Evolutionary conservation across 2,888 invertebrate genomes (phyloP), one percentile per base, ranked within the genome.

Genomic region (Leptopilina drosophilae): DNA sequence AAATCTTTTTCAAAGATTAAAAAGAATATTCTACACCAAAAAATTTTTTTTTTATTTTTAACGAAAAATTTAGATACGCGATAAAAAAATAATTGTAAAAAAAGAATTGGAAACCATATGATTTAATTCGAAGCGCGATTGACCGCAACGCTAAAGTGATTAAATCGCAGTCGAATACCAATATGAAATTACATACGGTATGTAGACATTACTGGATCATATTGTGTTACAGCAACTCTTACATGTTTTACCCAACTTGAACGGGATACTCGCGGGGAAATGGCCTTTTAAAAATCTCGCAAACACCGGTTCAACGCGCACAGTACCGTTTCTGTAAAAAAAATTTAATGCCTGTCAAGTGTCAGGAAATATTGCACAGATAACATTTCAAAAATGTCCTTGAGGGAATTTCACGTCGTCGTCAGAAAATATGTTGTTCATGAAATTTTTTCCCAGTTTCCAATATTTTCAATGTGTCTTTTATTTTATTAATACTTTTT

Each of bases 101-200:
- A 20, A 3, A 20, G n/a, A 53, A 49, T 12, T 65, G 33, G 20
- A 40, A 77, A 64, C 33, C 46, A 11, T 42, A 42, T 40, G 78
- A 33, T 8, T 26, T 40, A 73, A 73, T 15, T 56, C 14, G 8
- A 77, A 73, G 64, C 73, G 59, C 77, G 67, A 76, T 79, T 73
- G 73, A 77, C 81, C 73, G 80, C 82, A 46, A 84, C 82, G 85
- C 82, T 86, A 85, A 84, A 83, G 84, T 86, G 87, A 90, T 90
- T 89, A 89, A 89, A 90, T 88, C 88, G 85, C 87, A 86, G 82
- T 81, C 86, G 85, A 89, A 89, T 89, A 84, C 89, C 87, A 82
- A 90, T 91, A 90, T 90, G 90, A 89, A 90, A 91, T 91, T 90
- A 91, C 89, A 90, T 79, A 85, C 87, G 85, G 75, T 81, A 85